phyloP scores from a whole-genome alignment of 23 tunicate genomes.

The Aplidium turbinatum region DNA sequence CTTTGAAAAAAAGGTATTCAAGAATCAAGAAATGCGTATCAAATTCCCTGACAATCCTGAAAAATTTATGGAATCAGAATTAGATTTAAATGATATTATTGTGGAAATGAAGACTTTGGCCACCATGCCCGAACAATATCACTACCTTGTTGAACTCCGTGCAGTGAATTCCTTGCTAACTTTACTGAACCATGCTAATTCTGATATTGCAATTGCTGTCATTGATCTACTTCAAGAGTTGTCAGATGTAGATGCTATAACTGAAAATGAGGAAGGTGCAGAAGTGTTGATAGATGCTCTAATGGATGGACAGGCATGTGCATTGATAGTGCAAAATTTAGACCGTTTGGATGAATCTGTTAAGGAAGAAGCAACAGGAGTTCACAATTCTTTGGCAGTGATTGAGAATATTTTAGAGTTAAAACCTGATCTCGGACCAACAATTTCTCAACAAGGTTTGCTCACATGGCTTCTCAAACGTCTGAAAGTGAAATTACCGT shows the following conservation, averaged over 20 bases:
- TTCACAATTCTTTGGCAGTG: constrained; percentile 73
- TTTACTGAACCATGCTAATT: constrained; percentile 78
- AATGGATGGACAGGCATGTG: constrained; percentile 68
- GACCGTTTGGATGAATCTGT: constrained; percentile 92
- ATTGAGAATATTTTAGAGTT: constrained; percentile 84
- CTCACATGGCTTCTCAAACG: constrained; percentile 84
- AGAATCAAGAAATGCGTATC: constrained; percentile 96
- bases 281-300: constrained; percentile 79
- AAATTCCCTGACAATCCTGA: constrained; percentile 93
- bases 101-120: constrained; percentile 87
- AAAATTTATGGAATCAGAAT: constrained; percentile 93
- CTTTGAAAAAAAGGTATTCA: constrained; percentile 84
- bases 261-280: constrained; percentile 85
- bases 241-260: constrained; percentile 68
- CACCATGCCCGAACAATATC: constrained; percentile 91
- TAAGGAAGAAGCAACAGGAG: constrained; percentile 89
- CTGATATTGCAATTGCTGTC: constrained; percentile 87
- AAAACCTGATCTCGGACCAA: constrained; percentile 61
- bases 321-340: constrained; percentile 79
- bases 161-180: constrained; percentile 74
- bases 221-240: constrained; percentile 87
- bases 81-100: constrained; percentile 82
- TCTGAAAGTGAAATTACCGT: constrained; percentile 67
- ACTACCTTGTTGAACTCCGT: constrained; percentile 77
- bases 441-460: constrained; percentile 62